Base-by-base conservation (phyloP, 2,888 invertebrate species). In the Catocala nupta region DNA sequence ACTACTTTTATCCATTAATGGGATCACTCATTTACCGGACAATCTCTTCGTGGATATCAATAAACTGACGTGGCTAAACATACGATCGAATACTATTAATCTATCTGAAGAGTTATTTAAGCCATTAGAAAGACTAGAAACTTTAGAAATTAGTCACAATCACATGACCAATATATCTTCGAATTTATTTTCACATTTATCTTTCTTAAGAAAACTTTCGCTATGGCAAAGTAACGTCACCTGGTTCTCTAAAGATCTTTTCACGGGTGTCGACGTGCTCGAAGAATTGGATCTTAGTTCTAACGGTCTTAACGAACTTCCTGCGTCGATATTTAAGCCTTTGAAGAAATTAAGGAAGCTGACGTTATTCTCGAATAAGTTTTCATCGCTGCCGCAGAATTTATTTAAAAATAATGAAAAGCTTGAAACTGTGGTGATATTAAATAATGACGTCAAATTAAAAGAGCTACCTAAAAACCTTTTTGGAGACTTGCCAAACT, bases 141-240 rank as follows among this genome's bases (percentile, higher is more conserved):
- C 94, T 59, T 91, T 97, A 56, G 96, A 96, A 86, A 89, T 97
- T 75, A 96, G 96, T 53, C 94, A 95, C 78, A 97, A 97, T 83
- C 94, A 96, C 63, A 89, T 97, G 78, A 93, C 93, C 51, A 89
- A 93, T 76, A 90, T 97, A 78, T 95, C 95, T 43, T 90, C 94
- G 1, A 95, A 95, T 62, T 88, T 96, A 59, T 97, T 97, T 83
- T 91, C 94, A 43, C 95, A 95, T 83, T 91, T 96, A 74, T 92
- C 90, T 57, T 94, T 95, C 73, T 85, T 97, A 63, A 88, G 90
- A 59, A 93, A 95, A 53, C 88, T 97, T 56, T 96, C 96, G 76
- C 84, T 97, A 42, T 96, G 96, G 95, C 95, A 95, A 76, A 97
- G 97, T 82, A 95, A 95, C 73, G 89, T 97, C 59, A 95, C 91